These are phyloP conservation scores for Muscidifurax raptorellus DNA, from an alignment of 1,140 invertebrate species.

Conservation along the genomic window DNA sequence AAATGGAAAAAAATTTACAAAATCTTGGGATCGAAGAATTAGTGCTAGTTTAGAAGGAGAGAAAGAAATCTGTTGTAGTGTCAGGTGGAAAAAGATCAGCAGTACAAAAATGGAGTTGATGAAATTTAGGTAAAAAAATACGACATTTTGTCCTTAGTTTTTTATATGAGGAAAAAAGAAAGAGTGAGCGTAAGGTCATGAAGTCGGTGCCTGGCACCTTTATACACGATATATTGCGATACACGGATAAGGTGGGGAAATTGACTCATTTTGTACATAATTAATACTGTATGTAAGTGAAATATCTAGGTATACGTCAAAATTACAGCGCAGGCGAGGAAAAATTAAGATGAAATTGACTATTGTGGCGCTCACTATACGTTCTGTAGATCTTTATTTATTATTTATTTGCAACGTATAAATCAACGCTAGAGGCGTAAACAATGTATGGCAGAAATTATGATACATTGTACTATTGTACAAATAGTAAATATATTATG, in stretches of 20 bases:
- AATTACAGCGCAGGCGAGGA: constrained; percentile 57
- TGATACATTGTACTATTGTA: constrained; percentile 72
- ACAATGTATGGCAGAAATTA: constrained; percentile 63
- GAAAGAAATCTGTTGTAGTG: constrained; percentile 48
- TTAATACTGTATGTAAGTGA: constrained; percentile 62
- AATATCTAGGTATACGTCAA: constrained; percentile 51
- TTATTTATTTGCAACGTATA: constrained; percentile 73
- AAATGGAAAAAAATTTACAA: constrained; percentile 53
- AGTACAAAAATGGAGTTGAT: constrained; percentile 68
- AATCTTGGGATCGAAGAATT: constrained; percentile 25
- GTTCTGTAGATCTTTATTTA: constrained; percentile 71
- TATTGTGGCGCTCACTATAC: constrained; percentile 50
- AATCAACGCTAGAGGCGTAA: constrained; percentile 60
- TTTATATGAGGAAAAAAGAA: constrained; percentile 63
- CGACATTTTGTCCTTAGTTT: constrained; percentile 71
- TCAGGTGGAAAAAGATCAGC: constrained; percentile 54
- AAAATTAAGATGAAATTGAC: constrained; percentile 44
- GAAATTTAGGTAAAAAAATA: constrained; percentile 51
- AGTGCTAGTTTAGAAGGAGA: constrained; percentile 55
- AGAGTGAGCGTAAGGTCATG: constrained; percentile 55
- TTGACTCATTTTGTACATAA: constrained; percentile 69
- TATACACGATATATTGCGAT: constrained; percentile 53
- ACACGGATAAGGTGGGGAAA: constrained; percentile 44
- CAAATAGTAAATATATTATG: constrained; percentile 68
- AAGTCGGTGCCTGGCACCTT: constrained; percentile 58